Base-by-base conservation (phyloP, 2,113 vertebrate species). In the Pholis gunnellus region DNA sequence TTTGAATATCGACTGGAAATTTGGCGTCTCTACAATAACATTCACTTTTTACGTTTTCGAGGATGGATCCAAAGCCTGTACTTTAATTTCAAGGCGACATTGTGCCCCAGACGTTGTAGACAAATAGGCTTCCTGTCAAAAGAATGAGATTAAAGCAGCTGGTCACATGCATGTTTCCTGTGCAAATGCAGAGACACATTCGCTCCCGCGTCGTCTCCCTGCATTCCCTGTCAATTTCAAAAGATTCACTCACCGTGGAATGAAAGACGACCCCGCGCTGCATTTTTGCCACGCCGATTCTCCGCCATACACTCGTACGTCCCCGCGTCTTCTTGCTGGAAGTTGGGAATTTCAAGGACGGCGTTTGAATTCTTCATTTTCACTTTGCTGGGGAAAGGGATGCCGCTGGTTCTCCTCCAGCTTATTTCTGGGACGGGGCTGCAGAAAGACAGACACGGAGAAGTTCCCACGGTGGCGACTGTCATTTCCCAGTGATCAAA, bases 351-450 rank as follows among this genome's bases (percentile, higher is more conserved):
- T 94, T 99, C 97, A 72, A 99, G 96, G 87, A 99, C 92, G 13
- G 95, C 97, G 13, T 94, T 97, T 75, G 96, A 97, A 87, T 98
- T 98, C 87, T 93, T 96, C 92, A 96, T 86, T 74, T 95, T 97
- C 79, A 97, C 93, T 95, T 99, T 99, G 79, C 93, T 95, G 44
- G 97, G 95, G 77, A 99, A 97, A 0, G 97, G 96, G 78, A 96
- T 92, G 1, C 97, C 97, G 22, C 97, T 97, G 10, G 95, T 96
- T 94, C 97, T 96, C 86, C 97, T 96, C 98, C 98, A 99, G 82
- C 95, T 97, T 91, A 99, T 98, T 93, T 96, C 96, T 84, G 98
- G 98, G 40, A 99, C 95, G 0, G 98, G 98, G 89, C 98, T 99
- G 88, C 64, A 89, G 88, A 68, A 74, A 31, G 85, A 29, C 22